phyloP scores from a whole-genome alignment of 2,113 vertebrate species.

The Gopherus flavomarginatus region DNA sequence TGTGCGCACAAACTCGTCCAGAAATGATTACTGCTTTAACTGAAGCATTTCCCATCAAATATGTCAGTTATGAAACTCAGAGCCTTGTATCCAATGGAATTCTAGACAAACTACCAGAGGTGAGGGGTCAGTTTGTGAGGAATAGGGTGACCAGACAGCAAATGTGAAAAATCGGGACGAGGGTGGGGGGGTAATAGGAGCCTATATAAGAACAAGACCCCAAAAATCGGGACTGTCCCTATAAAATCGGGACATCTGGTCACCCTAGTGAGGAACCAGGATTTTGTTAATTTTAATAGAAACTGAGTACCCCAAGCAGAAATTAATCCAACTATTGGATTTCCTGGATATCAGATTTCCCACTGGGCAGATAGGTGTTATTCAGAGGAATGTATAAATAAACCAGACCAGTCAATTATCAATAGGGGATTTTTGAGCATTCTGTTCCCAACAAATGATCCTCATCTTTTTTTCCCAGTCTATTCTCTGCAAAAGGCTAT shows the following conservation, averaged over 20 bases:
- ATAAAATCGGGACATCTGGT: too few species aligned
- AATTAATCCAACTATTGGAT: background rate
- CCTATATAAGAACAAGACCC: too few species aligned
- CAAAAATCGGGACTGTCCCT: too few species aligned
- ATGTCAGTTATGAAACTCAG: background rate
- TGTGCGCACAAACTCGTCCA: background rate
- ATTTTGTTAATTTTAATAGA: background rate
- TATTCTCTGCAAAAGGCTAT: constrained; percentile 47
- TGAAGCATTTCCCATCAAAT: constrained; percentile 12
- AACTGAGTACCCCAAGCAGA: background rate
- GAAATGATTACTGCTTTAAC: background rate
- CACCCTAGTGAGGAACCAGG: background rate
- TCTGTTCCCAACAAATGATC: constrained; percentile 34
- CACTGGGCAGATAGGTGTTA: background rate
- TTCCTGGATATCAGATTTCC: constrained; percentile 5
- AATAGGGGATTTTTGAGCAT: constrained; percentile 32
- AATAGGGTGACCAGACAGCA: too few species aligned
- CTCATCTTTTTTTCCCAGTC: constrained; percentile 1
- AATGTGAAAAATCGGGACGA: too few species aligned
- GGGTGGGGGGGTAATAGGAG: too few species aligned
- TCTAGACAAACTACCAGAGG: background rate
- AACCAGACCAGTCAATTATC: constrained; percentile 24
- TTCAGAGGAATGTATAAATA: background rate
- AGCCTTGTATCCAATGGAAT: background rate
- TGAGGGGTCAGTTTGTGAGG: background rate